phyloP scores from a whole-genome alignment of 1,140 invertebrate genomes.

The Danaus plexippus region DNA sequence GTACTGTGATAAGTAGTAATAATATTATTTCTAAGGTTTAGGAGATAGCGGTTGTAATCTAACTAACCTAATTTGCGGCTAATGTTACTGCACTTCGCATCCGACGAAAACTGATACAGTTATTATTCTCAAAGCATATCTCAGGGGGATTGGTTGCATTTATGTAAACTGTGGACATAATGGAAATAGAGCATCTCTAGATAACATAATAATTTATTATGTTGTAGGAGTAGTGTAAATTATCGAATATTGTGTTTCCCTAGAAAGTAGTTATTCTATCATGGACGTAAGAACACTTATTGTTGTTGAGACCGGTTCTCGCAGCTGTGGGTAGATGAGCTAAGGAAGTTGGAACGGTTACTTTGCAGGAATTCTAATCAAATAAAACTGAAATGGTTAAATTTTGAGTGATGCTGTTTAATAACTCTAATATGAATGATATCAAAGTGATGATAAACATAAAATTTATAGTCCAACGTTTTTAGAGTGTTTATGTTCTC shows the following conservation, averaged over 20 bases:
- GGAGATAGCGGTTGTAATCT: conserved; percentile 47
- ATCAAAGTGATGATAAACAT: conserved; percentile 6
- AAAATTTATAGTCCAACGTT: conserved; percentile 27
- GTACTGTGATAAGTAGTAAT: conserved; percentile 18
- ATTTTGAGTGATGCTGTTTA: no score
- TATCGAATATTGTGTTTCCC: no score
- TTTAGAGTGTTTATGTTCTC: conserved; percentile 13
- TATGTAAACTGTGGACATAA: conserved; percentile 29
- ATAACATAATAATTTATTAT: conserved; percentile 19
- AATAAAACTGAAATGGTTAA: not conserved
- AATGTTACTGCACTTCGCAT: conserved; percentile 37
- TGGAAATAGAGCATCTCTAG: conserved; percentile 18
- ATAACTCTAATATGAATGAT: no score
- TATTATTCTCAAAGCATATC: conserved; percentile 38
- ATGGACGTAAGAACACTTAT: conserved; percentile 20
- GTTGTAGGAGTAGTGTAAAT: no score
- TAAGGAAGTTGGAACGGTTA: conserved; percentile 28
- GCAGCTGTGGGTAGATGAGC: conserved; percentile 28
- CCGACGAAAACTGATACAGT: conserved; percentile 40
- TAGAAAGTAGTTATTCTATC: conserved; percentile 6
- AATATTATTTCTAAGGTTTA: conserved; percentile 28
- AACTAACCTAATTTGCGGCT: conserved; percentile 52
- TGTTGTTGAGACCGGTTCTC: conserved; percentile 40
- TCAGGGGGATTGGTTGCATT: conserved; percentile 30
- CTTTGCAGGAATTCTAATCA: conserved; percentile 19